Base-by-base conservation (phyloP, 2,113 vertebrate species). In the Erythrocercus mccallii region DNA sequence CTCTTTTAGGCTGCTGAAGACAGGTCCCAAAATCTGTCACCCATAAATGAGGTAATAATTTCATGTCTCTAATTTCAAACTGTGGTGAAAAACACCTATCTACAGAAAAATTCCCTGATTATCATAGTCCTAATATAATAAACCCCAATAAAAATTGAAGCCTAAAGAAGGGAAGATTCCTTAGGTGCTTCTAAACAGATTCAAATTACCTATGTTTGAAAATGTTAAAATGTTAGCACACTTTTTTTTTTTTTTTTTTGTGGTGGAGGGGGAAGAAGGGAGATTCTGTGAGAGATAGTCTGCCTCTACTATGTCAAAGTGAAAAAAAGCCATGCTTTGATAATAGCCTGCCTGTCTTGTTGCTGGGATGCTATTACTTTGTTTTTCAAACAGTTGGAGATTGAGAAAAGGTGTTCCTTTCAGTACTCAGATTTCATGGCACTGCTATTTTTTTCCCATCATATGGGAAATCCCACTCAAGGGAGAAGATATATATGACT, bases 351-450 rank as follows among this genome's bases (percentile, higher is more conserved):
- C 13, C 24, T 72, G 22, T 78, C 61, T 78, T 84, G 10, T 77
- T 89, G 6, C 57, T 78, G 57, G 14, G 69, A 60, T 86, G 61
- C 51, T 73, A 37, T 74, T 81, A 38, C 35, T 70, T 77, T 54
- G 24, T 77, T 27, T 60, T 82, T 89, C 47, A 69, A 90, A 47
- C 16, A 70, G 15, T 16, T 64, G 57, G 42, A 96, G 73, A 88
- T 9, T 81, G 69, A 80, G 51, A 44, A 89, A 94, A 96, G 92
- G 83, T 95, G 72, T 70, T 91, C 54, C 42, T 94, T 90, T 89
- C 86, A 78, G 61, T 82, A 61, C 79, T 88, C 90, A 73, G 28
- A 53, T 92, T 92, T 88, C 91, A 95, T 40, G 50, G 79, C 71
- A 50, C 27, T 62, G 24, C 51, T 86, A 9, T 18, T 68, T 73